phyloP scores from a whole-genome alignment of 64 coral and sea anemone genomes.

The Montipora efflorescens region DNA sequence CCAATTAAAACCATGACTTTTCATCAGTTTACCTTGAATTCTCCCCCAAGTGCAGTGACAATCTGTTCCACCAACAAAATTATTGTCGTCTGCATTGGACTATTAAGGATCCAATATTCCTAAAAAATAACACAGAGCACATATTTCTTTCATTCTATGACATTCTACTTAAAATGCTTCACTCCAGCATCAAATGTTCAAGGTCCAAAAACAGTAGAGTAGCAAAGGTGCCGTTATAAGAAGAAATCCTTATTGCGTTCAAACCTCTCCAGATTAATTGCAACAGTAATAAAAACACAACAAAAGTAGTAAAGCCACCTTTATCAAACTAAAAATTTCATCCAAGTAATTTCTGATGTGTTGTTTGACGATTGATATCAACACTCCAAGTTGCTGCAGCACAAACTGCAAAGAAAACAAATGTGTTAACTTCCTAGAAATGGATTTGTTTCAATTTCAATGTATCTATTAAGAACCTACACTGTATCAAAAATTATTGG shows the following conservation, averaged over 20 bases:
- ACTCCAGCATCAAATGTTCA: too few relatives aligned
- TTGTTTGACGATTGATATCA: slow-evolving; percentile 97
- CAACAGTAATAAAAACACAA: not conserved
- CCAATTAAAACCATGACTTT: too few relatives aligned
- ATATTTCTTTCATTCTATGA: too few relatives aligned
- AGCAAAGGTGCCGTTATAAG: too few relatives aligned
- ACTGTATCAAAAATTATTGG: too few relatives aligned
- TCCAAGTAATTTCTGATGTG: slow-evolving; percentile 93
- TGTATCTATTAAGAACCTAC: too few relatives aligned
- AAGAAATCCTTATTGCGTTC: too few relatives aligned
- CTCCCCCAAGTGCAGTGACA: slow-evolving; percentile 90
- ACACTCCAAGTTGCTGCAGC: slow-evolving; percentile 90
- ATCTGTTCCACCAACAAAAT: slow-evolving; percentile 96
- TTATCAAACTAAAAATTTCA: slow-evolving; percentile 96
- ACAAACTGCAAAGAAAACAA: slow-evolving; percentile 82
- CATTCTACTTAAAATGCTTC: too few relatives aligned
- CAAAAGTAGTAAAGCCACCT: slow-evolving; percentile 29
- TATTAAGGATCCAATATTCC: slow-evolving; percentile 97
- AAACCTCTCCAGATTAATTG: too few relatives aligned
- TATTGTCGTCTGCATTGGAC: slow-evolving; percentile 95
- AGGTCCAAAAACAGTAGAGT: too few relatives aligned
- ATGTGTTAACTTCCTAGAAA: too few relatives aligned
- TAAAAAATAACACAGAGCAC: slow-evolving; percentile 2
- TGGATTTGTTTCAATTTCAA: too few relatives aligned
- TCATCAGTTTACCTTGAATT: slow-evolving; percentile 81